Conservation (phyloP, 1,140 invertebrate genomes). For the Drosophila aff. region DNA sequence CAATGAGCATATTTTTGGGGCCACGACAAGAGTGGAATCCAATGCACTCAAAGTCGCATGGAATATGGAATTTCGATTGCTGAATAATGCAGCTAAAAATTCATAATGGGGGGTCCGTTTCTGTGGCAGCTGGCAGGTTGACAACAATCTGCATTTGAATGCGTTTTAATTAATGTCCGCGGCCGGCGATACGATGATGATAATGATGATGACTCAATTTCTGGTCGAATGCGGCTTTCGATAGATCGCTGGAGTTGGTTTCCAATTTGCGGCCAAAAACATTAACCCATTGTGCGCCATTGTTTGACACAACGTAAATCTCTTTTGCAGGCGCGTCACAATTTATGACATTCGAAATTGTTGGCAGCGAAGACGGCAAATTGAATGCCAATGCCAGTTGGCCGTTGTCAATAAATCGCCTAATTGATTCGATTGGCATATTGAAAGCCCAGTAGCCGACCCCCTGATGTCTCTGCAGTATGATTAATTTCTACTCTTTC, state of each 20-base stretch:
- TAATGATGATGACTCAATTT: conserved; percentile 61
- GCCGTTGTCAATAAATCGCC: conserved; percentile 54
- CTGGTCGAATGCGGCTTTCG: conserved; percentile 9
- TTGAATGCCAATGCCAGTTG: conserved; percentile 70
- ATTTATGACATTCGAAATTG: conserved; percentile 58
- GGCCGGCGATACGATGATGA: conserved; percentile 11
- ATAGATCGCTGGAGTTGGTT: conserved; percentile 13
- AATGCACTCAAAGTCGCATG: conserved; percentile 42
- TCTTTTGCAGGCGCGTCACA: conserved; percentile 45
- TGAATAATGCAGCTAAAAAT: conserved; percentile 23
- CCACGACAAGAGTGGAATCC: conserved; percentile 49
- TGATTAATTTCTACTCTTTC: conserved; percentile 40
- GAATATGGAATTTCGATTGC: conserved; percentile 21
- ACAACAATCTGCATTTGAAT: conserved; percentile 61
- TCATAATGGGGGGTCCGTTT: conserved; percentile 23
- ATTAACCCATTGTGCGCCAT: conserved; percentile 25
- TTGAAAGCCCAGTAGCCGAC: conserved; percentile 55
- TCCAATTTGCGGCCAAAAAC: conserved; percentile 20
- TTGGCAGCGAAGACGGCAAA: conserved; percentile 48
- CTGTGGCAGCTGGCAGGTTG: conserved; percentile 34
- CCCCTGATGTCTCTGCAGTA: conserved; percentile 7
- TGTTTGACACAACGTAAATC: conserved; percentile 18
- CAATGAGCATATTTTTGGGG: conserved; percentile 69
- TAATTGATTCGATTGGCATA: conserved; percentile 65
- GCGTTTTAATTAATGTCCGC: conserved; percentile 58